A percentile compares a stretch with the other conserved stretches of the same genome.
These are phyloP conservation scores for Sebastes minor DNA, from an alignment of 2,797 vertebrate species.

Conservation along the genomic window DNA sequence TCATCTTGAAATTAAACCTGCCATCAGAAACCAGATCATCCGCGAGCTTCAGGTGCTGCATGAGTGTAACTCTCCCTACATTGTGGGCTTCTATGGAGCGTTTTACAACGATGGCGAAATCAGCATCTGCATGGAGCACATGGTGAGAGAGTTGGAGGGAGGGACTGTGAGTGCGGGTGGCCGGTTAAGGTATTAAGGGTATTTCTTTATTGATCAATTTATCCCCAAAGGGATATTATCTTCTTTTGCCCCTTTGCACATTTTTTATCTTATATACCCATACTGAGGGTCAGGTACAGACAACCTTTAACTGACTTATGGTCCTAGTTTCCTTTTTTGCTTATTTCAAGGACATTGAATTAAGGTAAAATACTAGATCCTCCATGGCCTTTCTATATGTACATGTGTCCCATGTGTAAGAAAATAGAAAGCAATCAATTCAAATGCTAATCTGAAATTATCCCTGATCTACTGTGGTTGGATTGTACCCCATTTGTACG, in stretches of 20 bases:
- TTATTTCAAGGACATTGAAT: neutral
- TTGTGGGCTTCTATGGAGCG: constrained; percentile 95
- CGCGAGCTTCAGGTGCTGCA: constrained; percentile 96
- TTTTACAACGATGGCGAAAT: constrained; percentile 96
- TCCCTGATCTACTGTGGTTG: no score
- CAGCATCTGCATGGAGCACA: constrained; percentile 98
- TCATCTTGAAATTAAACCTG: constrained; percentile 94
- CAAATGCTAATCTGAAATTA: neutral
- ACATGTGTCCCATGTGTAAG: neutral
- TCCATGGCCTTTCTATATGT: neutral
- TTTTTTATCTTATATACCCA: neutral
- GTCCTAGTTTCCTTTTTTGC: neutral
- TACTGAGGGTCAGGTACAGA: neutral
- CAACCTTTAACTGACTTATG: neutral
- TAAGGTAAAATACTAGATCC: neutral
- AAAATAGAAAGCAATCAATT: neutral
- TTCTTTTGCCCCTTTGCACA: neutral
- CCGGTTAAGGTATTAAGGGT: neutral
- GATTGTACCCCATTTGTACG: neutral
- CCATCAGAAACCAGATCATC: constrained; percentile 97
- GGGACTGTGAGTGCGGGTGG: neutral
- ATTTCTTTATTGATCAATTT: neutral
- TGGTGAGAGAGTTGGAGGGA: constrained; percentile 78
- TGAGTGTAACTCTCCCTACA: constrained; percentile 95
- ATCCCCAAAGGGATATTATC: neutral